Percentiles rank a stretch among this genome's conserved stretches.
phyloP scores from a whole-genome alignment of 2,113 vertebrate genomes.

The Anarhynchus alexandrinus region DNA sequence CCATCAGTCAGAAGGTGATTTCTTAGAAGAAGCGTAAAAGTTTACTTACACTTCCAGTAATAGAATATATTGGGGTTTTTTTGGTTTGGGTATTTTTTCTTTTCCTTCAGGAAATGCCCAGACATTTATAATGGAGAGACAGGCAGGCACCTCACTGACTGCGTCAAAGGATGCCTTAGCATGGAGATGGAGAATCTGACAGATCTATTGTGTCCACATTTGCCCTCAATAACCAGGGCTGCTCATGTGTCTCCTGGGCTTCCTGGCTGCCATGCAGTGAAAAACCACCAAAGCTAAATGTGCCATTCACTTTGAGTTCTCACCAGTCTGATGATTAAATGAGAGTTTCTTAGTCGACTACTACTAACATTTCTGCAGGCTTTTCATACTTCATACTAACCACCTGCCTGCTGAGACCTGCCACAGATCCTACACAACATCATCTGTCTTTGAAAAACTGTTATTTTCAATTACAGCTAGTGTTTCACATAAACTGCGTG shows the following conservation, averaged over 20 bases:
- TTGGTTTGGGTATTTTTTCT: background rate
- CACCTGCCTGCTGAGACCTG: background rate
- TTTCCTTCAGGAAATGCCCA: background rate
- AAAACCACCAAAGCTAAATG: conserved; percentile 8
- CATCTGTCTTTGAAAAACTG: background rate
- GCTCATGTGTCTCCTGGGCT: background rate
- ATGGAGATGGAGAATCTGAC: background rate
- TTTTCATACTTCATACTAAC: background rate
- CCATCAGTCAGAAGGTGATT: background rate
- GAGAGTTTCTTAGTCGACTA: background rate
- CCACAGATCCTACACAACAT: background rate
- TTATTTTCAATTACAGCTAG: background rate
- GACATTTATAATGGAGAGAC: background rate
- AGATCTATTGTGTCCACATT: background rate
- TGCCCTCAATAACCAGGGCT: background rate
- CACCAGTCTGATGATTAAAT: background rate
- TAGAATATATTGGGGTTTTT: background rate
- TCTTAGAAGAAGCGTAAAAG: background rate
- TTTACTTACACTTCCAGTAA: background rate
- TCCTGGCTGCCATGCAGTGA: background rate
- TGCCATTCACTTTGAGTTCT: background rate
- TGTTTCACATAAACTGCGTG: background rate
- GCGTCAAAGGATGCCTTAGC: background rate
- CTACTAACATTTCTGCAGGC: background rate
- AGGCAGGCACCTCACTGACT: background rate